phyloP scores from a whole-genome alignment of 1,140 invertebrate genomes.

The Calliphora vicina region DNA sequence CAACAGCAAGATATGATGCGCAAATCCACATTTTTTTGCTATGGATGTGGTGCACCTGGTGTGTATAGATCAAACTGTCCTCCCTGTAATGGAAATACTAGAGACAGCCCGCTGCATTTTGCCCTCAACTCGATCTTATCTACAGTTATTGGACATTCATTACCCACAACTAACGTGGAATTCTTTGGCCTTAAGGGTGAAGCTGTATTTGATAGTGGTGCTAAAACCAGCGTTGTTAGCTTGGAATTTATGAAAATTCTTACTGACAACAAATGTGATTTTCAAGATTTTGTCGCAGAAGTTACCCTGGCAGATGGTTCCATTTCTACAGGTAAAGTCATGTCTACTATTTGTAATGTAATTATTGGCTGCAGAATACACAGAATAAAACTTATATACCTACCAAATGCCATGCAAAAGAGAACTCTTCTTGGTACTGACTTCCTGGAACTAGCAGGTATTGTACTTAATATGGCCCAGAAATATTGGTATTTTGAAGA shows the following conservation, averaged over 20 bases:
- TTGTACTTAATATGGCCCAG: background rate
- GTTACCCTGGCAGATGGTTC: background rate
- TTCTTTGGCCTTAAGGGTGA: background rate
- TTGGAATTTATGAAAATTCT: background rate
- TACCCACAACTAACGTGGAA: background rate
- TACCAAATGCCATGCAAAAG: background rate
- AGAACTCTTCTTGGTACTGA: too few relatives aligned
- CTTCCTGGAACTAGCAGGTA: constrained; percentile 3
- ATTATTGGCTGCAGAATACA: background rate
- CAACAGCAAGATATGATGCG: too few relatives aligned
- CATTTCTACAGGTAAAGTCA: background rate
- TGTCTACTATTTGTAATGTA: background rate
- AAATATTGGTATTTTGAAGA: constrained; percentile 13
- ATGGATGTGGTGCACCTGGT: background rate
- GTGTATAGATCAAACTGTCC: background rate
- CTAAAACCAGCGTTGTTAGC: background rate
- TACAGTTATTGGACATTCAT: background rate
- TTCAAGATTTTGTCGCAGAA: background rate
- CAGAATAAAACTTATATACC: background rate
- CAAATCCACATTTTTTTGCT: too few relatives aligned
- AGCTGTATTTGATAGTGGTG: background rate
- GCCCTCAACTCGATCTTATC: background rate
- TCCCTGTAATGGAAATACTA: background rate
- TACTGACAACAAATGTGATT: background rate
- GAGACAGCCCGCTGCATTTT: background rate